Evolutionary conservation across 1,140 invertebrate genomes (phyloP).

Genomic region (Coelopa frigida): DNA sequence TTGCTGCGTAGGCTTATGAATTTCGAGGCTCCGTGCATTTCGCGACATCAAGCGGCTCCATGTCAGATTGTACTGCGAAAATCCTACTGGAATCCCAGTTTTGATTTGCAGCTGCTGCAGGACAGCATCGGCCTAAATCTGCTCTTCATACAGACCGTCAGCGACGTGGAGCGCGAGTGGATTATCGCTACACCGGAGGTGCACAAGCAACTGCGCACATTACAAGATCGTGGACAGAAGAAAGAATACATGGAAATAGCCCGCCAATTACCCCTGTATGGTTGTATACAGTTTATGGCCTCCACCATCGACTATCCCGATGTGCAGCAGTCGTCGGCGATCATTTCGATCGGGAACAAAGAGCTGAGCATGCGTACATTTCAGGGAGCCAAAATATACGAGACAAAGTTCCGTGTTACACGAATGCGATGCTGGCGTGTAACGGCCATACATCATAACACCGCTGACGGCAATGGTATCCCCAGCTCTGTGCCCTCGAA

Average conservation of each 20-base stretch:
- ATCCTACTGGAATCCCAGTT: conserved; percentile 82
- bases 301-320: conserved; percentile 62
- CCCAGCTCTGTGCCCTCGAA: conserved; percentile 20
- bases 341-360: conserved; percentile 67
- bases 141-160: conserved; percentile 78
- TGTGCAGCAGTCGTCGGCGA: conserved; percentile 55
- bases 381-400: conserved; percentile 52
- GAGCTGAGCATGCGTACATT: conserved; percentile 64
- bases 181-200: conserved; percentile 65
- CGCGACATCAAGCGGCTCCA: conserved; percentile 58
- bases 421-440: conserved; percentile 95
- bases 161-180: conserved; percentile 82
- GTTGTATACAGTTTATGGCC: conserved; percentile 61
- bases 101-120: conserved; percentile 73
- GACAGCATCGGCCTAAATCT: conserved; percentile 78
- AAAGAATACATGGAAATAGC: conserved; percentile 79
- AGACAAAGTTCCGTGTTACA: conserved; percentile 85
- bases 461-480: background rate
- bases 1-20: conserved; percentile 83
- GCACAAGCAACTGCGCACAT: conserved; percentile 57
- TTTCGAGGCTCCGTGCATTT: conserved; percentile 94
- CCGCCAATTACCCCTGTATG: conserved; percentile 77
- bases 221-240: conserved; percentile 70
- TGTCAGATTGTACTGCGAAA: conserved; percentile 69
- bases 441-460: conserved; percentile 62